phyloP scores from a whole-genome alignment of 2,113 vertebrate genomes.

The Pollachius pollachius region DNA sequence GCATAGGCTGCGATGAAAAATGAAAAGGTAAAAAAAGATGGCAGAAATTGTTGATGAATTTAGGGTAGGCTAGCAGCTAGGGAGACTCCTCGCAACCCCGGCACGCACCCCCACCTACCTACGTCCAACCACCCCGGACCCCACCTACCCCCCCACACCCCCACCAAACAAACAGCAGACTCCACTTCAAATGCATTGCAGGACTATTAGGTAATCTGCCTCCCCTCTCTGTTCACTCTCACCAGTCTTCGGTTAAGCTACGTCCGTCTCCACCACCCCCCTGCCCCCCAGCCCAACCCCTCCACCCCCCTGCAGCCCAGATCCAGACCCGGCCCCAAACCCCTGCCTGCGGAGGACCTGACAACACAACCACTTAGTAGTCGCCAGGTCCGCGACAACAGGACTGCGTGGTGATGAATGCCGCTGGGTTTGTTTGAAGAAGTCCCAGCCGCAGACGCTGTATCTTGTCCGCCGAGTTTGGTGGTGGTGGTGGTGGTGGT shows the following conservation, averaged over 20 bases:
- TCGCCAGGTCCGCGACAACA: conserved; percentile 33
- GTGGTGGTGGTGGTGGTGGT: conserved; percentile 33
- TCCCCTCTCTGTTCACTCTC: conserved; percentile 85
- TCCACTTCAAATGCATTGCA: conserved; percentile 85
- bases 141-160: no score
- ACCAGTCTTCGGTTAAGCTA: conserved; percentile 80
- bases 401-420: conserved; percentile 35
- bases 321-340: no score
- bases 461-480: conserved; percentile 24
- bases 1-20: no score
- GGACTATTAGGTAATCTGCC: conserved; percentile 86
- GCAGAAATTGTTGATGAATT: no score
- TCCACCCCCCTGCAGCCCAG: no score
- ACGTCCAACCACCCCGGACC: conserved; percentile 75
- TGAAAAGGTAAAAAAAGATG: no score
- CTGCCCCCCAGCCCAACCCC: no score
- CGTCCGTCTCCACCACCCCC: conserved; percentile 73
- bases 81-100: conserved; percentile 76
- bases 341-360: conserved; percentile 62
- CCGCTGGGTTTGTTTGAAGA: conserved; percentile 25
- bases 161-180: conserved; percentile 85
- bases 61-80: conserved; percentile 70
- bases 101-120: no score
- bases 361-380: conserved; percentile 48
- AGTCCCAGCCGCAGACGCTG: conserved; percentile 18